A percentile compares a stretch with the other conserved stretches of the same genome.
Evolutionary conservation across 2,888 invertebrate species (phyloP).

Genomic region (Cephus sareptanus): DNA sequence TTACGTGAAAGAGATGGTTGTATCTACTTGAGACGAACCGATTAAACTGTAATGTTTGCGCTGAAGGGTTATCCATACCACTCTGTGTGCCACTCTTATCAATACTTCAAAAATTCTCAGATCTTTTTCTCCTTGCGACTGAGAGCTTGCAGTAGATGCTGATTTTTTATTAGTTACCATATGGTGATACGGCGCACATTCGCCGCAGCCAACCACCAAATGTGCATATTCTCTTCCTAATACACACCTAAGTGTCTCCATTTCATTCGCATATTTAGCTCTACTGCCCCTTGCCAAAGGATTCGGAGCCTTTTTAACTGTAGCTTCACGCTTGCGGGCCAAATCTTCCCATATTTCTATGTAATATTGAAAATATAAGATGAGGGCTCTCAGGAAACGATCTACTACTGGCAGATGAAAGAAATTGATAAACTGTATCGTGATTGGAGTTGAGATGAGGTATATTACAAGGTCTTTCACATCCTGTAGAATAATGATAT

Average conservation of each 20-base stretch:
- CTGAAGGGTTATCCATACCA: constrained; percentile 75
- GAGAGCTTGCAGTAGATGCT: constrained; percentile 67
- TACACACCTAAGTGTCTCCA: constrained; percentile 71
- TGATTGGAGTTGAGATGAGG: constrained; percentile 69
- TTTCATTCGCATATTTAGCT: constrained; percentile 64
- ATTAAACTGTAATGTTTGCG: constrained; percentile 72
- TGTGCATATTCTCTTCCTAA: constrained; percentile 73
- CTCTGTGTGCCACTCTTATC: constrained; percentile 70
- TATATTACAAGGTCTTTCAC: constrained; percentile 71
- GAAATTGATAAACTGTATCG: constrained; percentile 72
- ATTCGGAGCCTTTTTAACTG: constrained; percentile 49
- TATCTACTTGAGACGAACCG: constrained; percentile 62
- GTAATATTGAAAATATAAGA: constrained; percentile 74
- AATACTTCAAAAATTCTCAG: constrained; percentile 72
- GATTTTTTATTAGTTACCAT: constrained; percentile 60
- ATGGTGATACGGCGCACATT: constrained; percentile 68
- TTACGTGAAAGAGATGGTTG: not conserved
- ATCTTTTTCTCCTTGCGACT: constrained; percentile 74
- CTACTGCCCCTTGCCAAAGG: constrained; percentile 51
- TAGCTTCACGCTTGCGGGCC: constrained; percentile 68
- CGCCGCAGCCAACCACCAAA: constrained; percentile 68
- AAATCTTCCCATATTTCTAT: constrained; percentile 73
- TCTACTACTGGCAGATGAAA: constrained; percentile 72
- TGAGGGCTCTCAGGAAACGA: constrained; percentile 73
- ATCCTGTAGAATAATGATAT: constrained; percentile 73